A percentile compares a stretch with the other conserved stretches of the same genome.
phyloP scores from a whole-genome alignment of 2,113 vertebrate species.

The Mormyrus lacerda region DNA sequence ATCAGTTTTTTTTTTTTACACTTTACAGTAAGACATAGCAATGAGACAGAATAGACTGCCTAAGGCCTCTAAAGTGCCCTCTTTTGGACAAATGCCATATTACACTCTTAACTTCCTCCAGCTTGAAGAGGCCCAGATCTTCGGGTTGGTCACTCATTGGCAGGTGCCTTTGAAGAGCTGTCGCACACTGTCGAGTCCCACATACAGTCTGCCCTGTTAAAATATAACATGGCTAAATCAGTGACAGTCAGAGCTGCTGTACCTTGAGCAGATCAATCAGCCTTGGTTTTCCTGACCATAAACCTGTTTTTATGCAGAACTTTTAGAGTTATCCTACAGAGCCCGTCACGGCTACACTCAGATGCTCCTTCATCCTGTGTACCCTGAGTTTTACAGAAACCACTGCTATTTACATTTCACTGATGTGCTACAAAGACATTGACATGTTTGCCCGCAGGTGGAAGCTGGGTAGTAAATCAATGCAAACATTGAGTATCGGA shows the following conservation, averaged over 20 bases:
- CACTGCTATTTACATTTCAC: neutral
- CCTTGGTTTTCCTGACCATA: neutral
- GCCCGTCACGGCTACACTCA: neutral
- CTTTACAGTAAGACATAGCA: neutral
- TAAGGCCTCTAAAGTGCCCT: neutral
- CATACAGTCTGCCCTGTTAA: neutral
- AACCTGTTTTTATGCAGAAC: neutral
- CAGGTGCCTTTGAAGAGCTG: neutral
- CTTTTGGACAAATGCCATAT: neutral
- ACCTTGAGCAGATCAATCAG: neutral
- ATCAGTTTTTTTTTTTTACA: neutral
- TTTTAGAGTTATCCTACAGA: neutral
- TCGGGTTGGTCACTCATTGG: neutral
- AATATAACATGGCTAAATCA: neutral
- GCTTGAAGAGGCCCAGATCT: neutral
- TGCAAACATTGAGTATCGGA: constrained; percentile 18
- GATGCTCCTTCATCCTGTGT: neutral
- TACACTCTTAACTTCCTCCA: neutral
- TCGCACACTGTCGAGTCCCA: neutral
- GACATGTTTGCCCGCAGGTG: neutral
- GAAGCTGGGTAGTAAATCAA: neutral
- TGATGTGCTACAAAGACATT: neutral
- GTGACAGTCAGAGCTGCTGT: neutral
- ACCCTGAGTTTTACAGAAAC: neutral
- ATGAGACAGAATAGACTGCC: neutral